A percentile compares a stretch with the other conserved stretches of the same genome.
Evolutionary conservation across 2,888 invertebrate genomes (phyloP).

Genomic region (Poecilobothrus nobilitatus): DNA sequence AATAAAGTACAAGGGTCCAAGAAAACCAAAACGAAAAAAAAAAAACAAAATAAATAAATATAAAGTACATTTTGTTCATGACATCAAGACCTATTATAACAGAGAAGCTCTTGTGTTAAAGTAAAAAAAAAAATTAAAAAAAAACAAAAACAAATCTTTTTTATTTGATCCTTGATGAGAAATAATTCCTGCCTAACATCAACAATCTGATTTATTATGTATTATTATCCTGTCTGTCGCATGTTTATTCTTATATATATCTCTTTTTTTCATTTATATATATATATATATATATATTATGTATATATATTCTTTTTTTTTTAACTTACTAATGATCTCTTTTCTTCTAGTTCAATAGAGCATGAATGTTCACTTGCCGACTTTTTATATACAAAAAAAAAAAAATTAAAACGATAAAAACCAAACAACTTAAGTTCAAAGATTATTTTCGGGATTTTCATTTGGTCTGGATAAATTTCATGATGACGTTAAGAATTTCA

Average conservation of each 20-base stretch:
- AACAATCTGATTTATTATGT: slow-evolving; percentile 8
- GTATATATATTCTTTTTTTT: not conserved
- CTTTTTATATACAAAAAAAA: not conserved
- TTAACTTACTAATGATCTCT: not conserved
- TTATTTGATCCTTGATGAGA: slow-evolving; percentile 2
- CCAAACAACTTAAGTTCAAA: not conserved
- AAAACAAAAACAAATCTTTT: not conserved
- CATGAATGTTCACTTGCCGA: slow-evolving; percentile 1
- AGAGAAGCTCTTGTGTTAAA: not conserved
- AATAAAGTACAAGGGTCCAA: no score
- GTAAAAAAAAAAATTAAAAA: not conserved
- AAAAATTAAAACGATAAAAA: not conserved
- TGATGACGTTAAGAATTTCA: not conserved
- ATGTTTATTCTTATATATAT: not conserved
- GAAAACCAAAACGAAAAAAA: no score
- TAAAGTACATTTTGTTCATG: no score
- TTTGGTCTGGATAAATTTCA: not conserved
- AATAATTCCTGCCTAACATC: slow-evolving; percentile 4
- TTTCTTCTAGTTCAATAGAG: slow-evolving; percentile 2
- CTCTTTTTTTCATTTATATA: not conserved
- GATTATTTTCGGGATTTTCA: not conserved
- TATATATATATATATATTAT: no score
- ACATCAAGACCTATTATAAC: no score
- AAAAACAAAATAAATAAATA: no score
- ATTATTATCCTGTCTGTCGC: slow-evolving; percentile 8